These are phyloP conservation scores for Macropus fuliginosus DNA, from an alignment of 2,797 vertebrate genomes.

Conservation along the genomic window DNA sequence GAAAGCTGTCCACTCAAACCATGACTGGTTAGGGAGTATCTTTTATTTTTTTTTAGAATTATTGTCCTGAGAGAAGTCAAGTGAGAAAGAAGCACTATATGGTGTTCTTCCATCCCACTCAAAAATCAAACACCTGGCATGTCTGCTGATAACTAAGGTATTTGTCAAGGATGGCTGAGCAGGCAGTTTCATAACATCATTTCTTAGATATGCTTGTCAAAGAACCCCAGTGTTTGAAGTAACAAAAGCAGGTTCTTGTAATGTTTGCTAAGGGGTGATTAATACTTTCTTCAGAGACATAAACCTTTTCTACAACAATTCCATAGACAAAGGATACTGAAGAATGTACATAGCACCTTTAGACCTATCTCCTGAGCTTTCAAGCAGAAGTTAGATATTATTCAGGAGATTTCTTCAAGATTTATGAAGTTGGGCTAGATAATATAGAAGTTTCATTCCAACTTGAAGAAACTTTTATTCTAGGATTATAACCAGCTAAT, in stretches of 20 bases:
- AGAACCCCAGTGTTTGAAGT: background rate
- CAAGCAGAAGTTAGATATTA: background rate
- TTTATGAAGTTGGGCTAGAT: background rate
- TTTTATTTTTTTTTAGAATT: background rate
- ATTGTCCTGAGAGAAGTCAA: background rate
- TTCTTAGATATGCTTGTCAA: background rate
- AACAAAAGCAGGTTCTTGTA: background rate
- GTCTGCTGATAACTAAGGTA: background rate
- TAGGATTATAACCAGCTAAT: background rate
- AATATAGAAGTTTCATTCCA: background rate
- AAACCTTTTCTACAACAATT: background rate
- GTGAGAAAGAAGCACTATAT: background rate
- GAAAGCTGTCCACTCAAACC: background rate
- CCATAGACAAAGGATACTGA: background rate
- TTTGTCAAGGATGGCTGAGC: background rate
- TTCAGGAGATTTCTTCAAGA: background rate
- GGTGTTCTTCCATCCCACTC: background rate
- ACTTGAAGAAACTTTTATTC: background rate
- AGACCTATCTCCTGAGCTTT: background rate
- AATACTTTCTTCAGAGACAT: background rate
- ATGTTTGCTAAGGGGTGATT: background rate
- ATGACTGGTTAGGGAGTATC: background rate
- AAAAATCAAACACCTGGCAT: background rate
- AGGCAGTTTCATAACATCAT: background rate
- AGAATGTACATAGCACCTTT: background rate